Evolutionary conservation across 2,113 vertebrate species (phyloP).

Genomic region (Zosterops pallidus): DNA sequence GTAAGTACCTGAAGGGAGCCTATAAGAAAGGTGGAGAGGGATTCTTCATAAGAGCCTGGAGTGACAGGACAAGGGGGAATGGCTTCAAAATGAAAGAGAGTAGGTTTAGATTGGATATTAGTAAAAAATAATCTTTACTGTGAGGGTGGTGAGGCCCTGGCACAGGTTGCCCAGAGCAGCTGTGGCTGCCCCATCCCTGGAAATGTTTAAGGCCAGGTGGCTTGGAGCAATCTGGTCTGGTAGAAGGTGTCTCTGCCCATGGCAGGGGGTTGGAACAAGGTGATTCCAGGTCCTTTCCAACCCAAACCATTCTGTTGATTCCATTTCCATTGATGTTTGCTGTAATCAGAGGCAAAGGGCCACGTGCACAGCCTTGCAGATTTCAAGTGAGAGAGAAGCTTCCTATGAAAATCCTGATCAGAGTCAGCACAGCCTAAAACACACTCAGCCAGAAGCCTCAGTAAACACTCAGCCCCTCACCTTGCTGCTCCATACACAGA

Average conservation of each 20-base stretch:
- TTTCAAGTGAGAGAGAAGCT: not conserved
- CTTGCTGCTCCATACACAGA: not conserved
- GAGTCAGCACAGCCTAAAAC: not conserved
- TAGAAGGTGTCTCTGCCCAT: not conserved
- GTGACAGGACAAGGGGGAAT: not conserved
- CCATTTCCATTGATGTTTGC: not conserved
- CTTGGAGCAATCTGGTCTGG: not conserved
- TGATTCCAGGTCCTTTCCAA: not conserved
- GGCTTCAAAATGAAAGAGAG: not conserved
- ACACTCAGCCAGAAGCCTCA: not conserved
- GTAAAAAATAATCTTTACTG: not conserved
- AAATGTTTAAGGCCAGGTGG: not conserved
- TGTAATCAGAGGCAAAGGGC: not conserved
- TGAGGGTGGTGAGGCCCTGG: not conserved
- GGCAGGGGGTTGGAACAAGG: not conserved
- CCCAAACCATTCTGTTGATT: not conserved
- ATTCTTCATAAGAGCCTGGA: not conserved
- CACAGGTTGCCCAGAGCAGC: not conserved
- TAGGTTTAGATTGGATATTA: not conserved
- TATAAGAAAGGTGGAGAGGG: not conserved
- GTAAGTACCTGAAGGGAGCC: not conserved
- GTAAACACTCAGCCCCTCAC: not conserved
- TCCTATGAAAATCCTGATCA: not conserved
- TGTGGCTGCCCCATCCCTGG: not conserved
- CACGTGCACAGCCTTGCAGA: not conserved